Percentiles rank a stretch among this genome's conserved stretches.
Evolutionary conservation across 2,113 vertebrate species (phyloP).

Genomic region (Peromyscus maniculatus): DNA sequence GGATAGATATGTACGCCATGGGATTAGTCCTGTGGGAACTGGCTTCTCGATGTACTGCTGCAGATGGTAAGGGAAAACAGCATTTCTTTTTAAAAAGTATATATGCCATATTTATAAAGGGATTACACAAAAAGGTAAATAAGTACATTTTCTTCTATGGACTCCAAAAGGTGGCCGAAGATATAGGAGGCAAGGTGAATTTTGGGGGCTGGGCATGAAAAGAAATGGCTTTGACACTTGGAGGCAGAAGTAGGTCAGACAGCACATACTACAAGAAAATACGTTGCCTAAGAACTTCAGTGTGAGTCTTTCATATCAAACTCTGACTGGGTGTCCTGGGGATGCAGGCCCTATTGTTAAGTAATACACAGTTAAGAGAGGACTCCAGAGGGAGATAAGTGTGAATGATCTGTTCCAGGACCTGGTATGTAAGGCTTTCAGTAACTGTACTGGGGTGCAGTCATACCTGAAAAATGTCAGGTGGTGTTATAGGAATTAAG

Average conservation of each 20-base stretch:
- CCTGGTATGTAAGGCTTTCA: not conserved
- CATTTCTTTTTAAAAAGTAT: not conserved
- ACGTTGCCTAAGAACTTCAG: not conserved
- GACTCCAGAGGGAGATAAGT: constrained; percentile 13
- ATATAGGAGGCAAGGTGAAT: not conserved
- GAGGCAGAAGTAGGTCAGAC: constrained; percentile 40
- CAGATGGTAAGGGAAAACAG: constrained; percentile 91
- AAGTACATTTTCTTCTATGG: constrained; percentile 26
- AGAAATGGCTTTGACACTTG: not conserved
- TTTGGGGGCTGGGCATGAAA: not conserved
- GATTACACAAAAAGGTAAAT: constrained; percentile 56
- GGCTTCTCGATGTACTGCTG: constrained; percentile 95
- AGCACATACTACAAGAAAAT: constrained; percentile 9
- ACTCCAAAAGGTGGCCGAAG: not conserved
- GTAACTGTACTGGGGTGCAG: not conserved
- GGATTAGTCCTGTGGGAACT: constrained; percentile 97
- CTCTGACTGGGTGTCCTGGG: not conserved
- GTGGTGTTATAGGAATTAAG: not conserved
- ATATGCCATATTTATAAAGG: constrained; percentile 56
- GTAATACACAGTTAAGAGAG: constrained; percentile 6
- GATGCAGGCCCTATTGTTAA: not conserved
- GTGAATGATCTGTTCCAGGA: not conserved
- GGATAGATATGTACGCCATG: constrained; percentile 99
- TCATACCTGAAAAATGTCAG: not conserved
- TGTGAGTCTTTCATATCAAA: not conserved